Evolutionary conservation across 1,140 invertebrate genomes (phyloP).

Genomic region (Heliconius eleuchia): DNA sequence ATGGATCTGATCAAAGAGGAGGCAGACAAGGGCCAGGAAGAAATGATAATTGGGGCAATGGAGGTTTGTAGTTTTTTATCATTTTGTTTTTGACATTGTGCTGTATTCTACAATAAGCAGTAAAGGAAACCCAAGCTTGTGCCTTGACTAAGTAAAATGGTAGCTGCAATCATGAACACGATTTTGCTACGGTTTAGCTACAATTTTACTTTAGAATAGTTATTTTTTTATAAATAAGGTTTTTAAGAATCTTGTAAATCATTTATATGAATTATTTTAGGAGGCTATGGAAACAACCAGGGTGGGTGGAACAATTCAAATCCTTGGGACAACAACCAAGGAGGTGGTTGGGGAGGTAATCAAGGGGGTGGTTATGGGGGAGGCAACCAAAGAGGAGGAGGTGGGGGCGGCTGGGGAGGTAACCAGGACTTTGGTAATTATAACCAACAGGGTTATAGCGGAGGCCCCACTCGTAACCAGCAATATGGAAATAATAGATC

Average conservation of each 20-base stretch:
- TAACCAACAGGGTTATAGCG: constrained; percentile 88
- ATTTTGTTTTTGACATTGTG: neutral
- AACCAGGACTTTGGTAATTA: constrained; percentile 88
- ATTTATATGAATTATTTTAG: constrained; percentile 43
- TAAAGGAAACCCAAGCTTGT: too few species aligned
- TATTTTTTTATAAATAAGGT: too few species aligned
- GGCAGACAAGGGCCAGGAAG: constrained; percentile 78
- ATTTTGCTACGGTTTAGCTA: too few species aligned
- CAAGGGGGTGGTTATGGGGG: constrained; percentile 71
- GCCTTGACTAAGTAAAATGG: too few species aligned
- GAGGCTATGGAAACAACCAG: constrained; percentile 72
- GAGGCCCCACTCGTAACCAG: constrained; percentile 87
- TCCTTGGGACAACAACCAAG: constrained; percentile 72
- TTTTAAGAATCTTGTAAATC: neutral
- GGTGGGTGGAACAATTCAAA: constrained; percentile 73
- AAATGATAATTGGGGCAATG: constrained; percentile 72
- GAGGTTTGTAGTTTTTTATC: constrained; percentile 45
- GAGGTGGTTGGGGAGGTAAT: constrained; percentile 65
- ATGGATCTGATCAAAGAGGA: constrained; percentile 85
- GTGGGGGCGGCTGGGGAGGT: constrained; percentile 57
- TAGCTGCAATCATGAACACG: too few species aligned
- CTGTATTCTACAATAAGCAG: too few species aligned
- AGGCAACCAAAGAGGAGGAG: constrained; percentile 60
- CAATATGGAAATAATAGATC: constrained; percentile 83
- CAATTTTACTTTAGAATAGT: too few species aligned